A percentile compares a stretch with the other conserved stretches of the same genome.
Evolutionary conservation across 2,888 invertebrate genomes (phyloP).

Genomic region (Julus scandinavius): DNA sequence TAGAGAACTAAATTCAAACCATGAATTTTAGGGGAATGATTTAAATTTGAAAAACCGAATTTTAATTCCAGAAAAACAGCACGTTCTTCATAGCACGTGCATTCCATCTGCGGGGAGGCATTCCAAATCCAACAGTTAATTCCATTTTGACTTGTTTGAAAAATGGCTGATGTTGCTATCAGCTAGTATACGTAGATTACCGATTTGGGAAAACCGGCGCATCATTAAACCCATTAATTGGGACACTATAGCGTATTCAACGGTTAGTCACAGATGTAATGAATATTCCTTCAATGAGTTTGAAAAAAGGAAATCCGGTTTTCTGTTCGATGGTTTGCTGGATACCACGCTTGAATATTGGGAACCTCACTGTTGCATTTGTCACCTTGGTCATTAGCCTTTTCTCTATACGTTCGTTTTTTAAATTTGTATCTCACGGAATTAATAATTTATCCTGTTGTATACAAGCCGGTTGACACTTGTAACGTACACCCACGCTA

Average conservation of each 20-base stretch:
- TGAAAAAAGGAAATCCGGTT: conserved; percentile 25
- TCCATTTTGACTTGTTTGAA: too few species aligned
- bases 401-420: neutral
- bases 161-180: neutral
- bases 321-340: neutral
- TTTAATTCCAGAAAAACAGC: too few species aligned
- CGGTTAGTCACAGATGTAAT: neutral
- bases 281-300: neutral
- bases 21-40: too few species aligned
- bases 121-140: too few species aligned
- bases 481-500: neutral
- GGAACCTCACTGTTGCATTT: neutral
- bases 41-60: too few species aligned
- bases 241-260: neutral
- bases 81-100: too few species aligned
- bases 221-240: conserved; percentile 8
- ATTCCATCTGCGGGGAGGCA: too few species aligned
- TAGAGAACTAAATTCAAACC: too few species aligned
- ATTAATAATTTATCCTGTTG: neutral
- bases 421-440: neutral
- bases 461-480: neutral
- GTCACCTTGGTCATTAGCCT: neutral
- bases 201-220: too few species aligned
- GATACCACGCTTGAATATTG: neutral
- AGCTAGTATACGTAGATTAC: neutral